phyloP scores from a whole-genome alignment of 2,888 invertebrate species.

The Lepidocyrtoides sp. region DNA sequence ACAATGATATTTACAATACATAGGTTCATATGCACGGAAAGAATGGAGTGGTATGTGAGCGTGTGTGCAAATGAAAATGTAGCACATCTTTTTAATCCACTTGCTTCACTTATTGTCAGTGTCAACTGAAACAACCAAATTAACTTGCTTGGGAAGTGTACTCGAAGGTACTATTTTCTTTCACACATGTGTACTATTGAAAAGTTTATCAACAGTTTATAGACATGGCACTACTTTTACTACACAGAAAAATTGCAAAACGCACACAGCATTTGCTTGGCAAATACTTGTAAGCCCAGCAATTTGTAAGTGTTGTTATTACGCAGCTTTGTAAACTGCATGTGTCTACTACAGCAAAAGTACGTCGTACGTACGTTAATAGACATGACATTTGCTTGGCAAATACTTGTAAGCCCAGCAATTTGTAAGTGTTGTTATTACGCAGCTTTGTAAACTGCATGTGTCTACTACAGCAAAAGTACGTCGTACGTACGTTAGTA shows the following conservation, averaged over 20 bases:
- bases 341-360: too few species aligned
- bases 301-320: not conserved
- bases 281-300: not conserved
- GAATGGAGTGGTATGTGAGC: not conserved
- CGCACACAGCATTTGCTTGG: too few species aligned
- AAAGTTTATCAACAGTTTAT: constrained; percentile 34
- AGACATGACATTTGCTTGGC: too few species aligned
- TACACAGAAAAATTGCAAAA: not conserved
- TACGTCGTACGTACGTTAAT: too few species aligned
- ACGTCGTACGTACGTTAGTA: too few species aligned
- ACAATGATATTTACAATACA: not conserved
- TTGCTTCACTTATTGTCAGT: not conserved
- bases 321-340: too few species aligned
- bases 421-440: not conserved
- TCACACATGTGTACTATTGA: constrained; percentile 20
- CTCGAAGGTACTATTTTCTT: constrained; percentile 19
- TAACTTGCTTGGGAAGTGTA: constrained; percentile 20
- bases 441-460: too few species aligned
- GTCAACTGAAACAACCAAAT: constrained; percentile 37
- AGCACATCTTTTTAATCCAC: not conserved
- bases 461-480: too few species aligned
- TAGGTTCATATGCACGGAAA: not conserved
- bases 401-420: not conserved
- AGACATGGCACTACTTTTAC: not conserved
- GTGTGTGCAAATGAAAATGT: not conserved